Evolutionary conservation across 2,113 vertebrate genomes (phyloP), one percentile per base, ranked within the genome.

Genomic region (Daphoenositta chrysoptera): DNA sequence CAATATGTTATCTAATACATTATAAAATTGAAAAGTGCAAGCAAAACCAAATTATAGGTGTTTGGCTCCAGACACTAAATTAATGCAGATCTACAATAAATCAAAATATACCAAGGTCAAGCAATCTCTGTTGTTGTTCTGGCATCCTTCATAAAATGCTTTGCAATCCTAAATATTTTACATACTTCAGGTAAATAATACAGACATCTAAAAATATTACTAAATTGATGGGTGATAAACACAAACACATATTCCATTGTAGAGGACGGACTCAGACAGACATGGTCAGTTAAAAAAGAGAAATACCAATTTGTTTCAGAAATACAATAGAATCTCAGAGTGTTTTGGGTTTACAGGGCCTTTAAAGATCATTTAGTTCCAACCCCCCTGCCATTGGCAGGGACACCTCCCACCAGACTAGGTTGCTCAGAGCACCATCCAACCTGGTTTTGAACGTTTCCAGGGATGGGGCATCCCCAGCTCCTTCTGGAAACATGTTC

Each of bases 1-100:
- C 9, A 68, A 81, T 63, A 57, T 44, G 48, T n/a, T 84, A 91
- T 80, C 42, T 65, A 84, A 89, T 82, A 69, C 21, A 90, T 89
- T 93, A 96, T 80, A 89, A 97, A 95, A 94, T 68, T 80, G 77
- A 95, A 87, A 94, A 89, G 30, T 57, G 42, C 17, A 96, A 96
- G 53, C 68, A 94, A 95, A 95, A 92, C 2, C 45, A 87, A 70
- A 76, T 93, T 87, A 81, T 39, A 33, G 45, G 27, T 83, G 95
- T 92, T 81, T 58, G 81, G 61, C 65, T 90, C 60, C 61, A 53
- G 83, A 83, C 18, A 86, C 27, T 40, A 27, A 54, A 85, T 91
- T 45, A 40, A 53, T 72, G 17, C 76, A 87, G 22, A 20, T 72
- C 47, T 53, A 47, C 42, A 51, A 63, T 86, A 95, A 94, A 92